Conservation (phyloP, 2,797 vertebrate genomes). For the Cichlasoma orientale region DNA sequence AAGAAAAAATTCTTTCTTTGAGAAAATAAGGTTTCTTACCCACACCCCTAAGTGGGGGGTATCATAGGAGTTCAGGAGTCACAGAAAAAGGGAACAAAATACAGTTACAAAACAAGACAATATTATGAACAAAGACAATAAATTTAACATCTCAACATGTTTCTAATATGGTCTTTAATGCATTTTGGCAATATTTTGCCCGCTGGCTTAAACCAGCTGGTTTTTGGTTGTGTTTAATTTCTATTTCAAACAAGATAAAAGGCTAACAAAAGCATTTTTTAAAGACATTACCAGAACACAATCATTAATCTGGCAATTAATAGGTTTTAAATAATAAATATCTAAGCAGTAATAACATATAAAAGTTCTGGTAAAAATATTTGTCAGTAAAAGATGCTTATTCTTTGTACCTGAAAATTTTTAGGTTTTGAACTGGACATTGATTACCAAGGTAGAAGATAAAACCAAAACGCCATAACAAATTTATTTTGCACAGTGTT, state of each 20-base stretch:
- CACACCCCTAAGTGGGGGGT: conserved; percentile 71
- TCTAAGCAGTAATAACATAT: not conserved
- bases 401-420: conserved; percentile 23
- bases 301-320: no score
- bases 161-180: conserved; percentile 9
- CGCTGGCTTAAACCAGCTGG: conserved; percentile 42
- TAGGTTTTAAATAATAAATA: not conserved
- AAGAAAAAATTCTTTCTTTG: not conserved
- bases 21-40: conserved; percentile 62
- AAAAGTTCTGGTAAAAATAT: not conserved
- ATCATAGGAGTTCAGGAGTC: conserved; percentile 48
- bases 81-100: conserved; percentile 63
- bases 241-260: conserved; percentile 24
- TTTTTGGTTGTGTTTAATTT: conserved; percentile 21
- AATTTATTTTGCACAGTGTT: conserved; percentile 19
- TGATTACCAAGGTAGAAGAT: not conserved
- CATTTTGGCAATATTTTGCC: conserved; percentile 27
- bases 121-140: conserved; percentile 6
- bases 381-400: not conserved
- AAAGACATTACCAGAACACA: not conserved
- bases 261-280: not conserved
- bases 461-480: not conserved
- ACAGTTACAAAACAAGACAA: conserved; percentile 60
- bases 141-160: conserved; percentile 34
- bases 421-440: conserved; percentile 42